Base-by-base conservation (phyloP, 2,797 vertebrate genomes). In the Pangasius sanitwongsei region DNA sequence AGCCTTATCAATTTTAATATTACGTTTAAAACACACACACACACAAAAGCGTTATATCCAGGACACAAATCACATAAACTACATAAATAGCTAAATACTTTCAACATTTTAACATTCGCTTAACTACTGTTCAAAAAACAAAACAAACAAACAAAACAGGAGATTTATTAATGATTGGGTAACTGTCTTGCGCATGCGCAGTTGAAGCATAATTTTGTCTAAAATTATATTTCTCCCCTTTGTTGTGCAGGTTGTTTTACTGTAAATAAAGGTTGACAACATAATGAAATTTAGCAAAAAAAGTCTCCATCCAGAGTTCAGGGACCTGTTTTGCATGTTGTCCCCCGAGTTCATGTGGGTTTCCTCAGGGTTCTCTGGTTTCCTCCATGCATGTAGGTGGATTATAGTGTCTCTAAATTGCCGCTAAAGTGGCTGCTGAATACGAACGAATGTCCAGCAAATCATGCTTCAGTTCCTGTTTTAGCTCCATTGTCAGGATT, bases 181-280 rank as follows among this genome's bases (percentile, higher is more conserved):
- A 9, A 16, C 23, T 20, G 59, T 41, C 4, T 2, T 83, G 82
- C 82, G 82, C 82, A 83, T 83, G 82, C 82, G 82, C 82, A 48
- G 25, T 44, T 15, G 3, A 23, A 23, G 18, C n/a, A 57, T 12
- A 0, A 4, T 12, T 50, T 28, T 15, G 1, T 53, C 6, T n/a
- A 2, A n/a, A 3, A n/a, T 8, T 4, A 18, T 44, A 44, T 44
- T 44, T 41, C 34, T 25, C 2, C 8, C 3, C 16, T 0, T 72
- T 48, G 37, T 72, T 41, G 70, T 72, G 70, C 12, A 67, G 31
- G 4, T 67, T 67, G 65, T 31, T 31, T 15, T 37, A 6, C 8
- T 72, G 69, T 72, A 11, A 15, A 31, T 31, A 3, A n/a, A 1
- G 3, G 11, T 44, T 12, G 67, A 69, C 31, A 11, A 1, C 28